Evolutionary conservation across 1,140 invertebrate genomes (phyloP).

Genomic region (Calephelis virginiensis): DNA sequence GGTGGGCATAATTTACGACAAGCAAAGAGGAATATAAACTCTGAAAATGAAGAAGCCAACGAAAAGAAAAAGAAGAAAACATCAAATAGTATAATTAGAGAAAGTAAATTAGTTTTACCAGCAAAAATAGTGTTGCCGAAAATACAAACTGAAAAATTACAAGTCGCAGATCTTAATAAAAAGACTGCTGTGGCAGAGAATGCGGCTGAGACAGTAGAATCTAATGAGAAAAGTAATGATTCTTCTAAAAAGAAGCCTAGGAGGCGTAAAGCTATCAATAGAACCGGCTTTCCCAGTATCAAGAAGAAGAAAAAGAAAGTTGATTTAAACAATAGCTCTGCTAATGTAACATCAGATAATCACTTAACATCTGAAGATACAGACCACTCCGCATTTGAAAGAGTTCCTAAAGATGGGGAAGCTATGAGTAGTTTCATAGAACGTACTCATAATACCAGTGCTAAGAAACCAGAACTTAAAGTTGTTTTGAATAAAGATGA

Average conservation of each 20-base stretch:
- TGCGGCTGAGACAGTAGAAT: slow-evolving; percentile 39
- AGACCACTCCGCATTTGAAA: slow-evolving; percentile 79
- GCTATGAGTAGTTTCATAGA: slow-evolving; percentile 81
- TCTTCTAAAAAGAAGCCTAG: slow-evolving; percentile 82
- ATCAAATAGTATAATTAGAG: slow-evolving; percentile 60
- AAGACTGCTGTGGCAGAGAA: slow-evolving; percentile 39
- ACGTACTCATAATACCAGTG: slow-evolving; percentile 59
- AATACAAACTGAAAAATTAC: slow-evolving; percentile 57
- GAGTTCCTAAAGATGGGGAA: slow-evolving; percentile 82
- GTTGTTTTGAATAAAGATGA: slow-evolving; percentile 73
- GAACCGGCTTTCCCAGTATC: slow-evolving; percentile 91
- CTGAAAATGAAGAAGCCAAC: slow-evolving; percentile 58
- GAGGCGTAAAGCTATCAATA: slow-evolving; percentile 88
- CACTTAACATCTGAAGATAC: slow-evolving; percentile 61
- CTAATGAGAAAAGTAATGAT: slow-evolving; percentile 49
- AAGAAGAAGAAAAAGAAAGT: slow-evolving; percentile 91
- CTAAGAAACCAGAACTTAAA: slow-evolving; percentile 70
- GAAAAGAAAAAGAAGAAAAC: slow-evolving; percentile 76
- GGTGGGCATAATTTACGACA: slow-evolving; percentile 73
- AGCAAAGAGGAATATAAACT: slow-evolving; percentile 66
- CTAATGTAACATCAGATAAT: slow-evolving; percentile 54
- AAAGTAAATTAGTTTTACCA: slow-evolving; percentile 70
- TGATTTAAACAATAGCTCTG: slow-evolving; percentile 42
- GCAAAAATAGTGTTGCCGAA: slow-evolving; percentile 62
- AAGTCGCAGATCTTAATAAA: slow-evolving; percentile 43